phyloP scores from a whole-genome alignment of 2,888 invertebrate genomes.

The Carabus problematicus region DNA sequence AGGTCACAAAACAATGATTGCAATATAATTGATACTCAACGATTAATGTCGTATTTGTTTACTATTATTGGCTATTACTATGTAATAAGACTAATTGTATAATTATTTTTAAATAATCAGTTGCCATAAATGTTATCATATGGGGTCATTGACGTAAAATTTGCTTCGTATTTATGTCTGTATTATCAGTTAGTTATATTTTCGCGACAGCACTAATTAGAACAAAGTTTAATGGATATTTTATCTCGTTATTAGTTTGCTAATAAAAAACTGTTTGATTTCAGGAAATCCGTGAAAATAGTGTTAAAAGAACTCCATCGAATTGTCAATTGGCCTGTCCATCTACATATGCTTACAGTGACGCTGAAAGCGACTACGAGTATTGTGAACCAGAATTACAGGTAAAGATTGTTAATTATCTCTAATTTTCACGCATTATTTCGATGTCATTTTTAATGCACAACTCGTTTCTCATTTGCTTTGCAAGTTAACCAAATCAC shows the following conservation, averaged over 20 bases:
- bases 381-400: constrained; percentile 29
- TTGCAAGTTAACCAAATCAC: no score
- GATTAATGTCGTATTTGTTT: no score
- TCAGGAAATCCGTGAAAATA: constrained; percentile 26
- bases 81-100: no score
- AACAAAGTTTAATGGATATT: no score
- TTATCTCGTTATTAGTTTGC: not conserved
- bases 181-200: not conserved
- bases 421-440: no score
- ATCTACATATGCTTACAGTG: constrained; percentile 49
- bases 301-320: constrained; percentile 30
- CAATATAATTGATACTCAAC: no score
- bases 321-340: constrained; percentile 46
- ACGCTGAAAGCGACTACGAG: constrained; percentile 51
- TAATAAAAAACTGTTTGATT: not conserved
- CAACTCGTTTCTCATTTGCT: no score
- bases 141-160: constrained; percentile 30
- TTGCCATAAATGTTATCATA: not conserved
- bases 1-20: no score
- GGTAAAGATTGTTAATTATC: constrained; percentile 20
- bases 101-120: no score
- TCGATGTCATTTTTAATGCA: no score
- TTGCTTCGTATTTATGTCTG: constrained; percentile 9
- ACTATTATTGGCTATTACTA: no score
- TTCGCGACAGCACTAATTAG: no score